A percentile compares a stretch with the other conserved stretches of the same genome.
phyloP scores from a whole-genome alignment of 1,140 invertebrate species.

The Drosophila baimaii region DNA sequence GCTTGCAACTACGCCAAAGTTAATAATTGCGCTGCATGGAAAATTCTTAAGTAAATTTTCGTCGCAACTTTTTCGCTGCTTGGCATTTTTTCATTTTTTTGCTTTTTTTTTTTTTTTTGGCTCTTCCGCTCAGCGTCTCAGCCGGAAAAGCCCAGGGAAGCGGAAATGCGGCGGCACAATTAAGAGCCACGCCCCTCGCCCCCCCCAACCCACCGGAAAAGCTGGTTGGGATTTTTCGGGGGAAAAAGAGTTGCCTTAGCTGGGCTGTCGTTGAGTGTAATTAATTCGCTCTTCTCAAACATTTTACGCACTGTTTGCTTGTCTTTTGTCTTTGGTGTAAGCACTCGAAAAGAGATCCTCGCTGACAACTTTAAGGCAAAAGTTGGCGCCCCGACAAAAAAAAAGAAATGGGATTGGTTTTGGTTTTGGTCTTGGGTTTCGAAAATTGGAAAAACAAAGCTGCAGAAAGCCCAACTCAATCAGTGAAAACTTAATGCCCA shows the following conservation, averaged over 20 bases:
- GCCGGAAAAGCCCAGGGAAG: constrained; percentile 36
- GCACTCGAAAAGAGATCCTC: constrained; percentile 71
- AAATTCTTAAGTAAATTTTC: constrained; percentile 66
- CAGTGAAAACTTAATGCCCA: constrained; percentile 65
- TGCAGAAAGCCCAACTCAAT: constrained; percentile 66
- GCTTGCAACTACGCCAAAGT: constrained; percentile 35
- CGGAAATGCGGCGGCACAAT: constrained; percentile 56
- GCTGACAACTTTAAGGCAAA: constrained; percentile 74
- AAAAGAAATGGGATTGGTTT: constrained; percentile 36
- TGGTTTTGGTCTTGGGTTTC: constrained; percentile 2
- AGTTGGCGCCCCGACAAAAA: constrained; percentile 8
- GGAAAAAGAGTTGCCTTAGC: constrained; percentile 42
- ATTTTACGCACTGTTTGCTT: constrained; percentile 80
- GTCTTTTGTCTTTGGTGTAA: constrained; percentile 77
- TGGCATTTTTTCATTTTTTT: constrained; percentile 4
- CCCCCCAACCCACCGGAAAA: constrained; percentile 4
- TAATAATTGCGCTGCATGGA: constrained; percentile 50
- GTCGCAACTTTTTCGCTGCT: constrained; percentile 48
- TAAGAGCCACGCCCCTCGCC: constrained; percentile 40
- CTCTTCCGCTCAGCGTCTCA: constrained; percentile 12
- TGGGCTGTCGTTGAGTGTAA: constrained; percentile 68
- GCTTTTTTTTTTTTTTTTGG: constrained; percentile 3
- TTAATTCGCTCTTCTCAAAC: constrained; percentile 79
- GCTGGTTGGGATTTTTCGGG: not conserved
- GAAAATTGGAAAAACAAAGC: constrained; percentile 26